phyloP scores from a whole-genome alignment of 2,113 vertebrate genomes.

The Myotis davidii region DNA sequence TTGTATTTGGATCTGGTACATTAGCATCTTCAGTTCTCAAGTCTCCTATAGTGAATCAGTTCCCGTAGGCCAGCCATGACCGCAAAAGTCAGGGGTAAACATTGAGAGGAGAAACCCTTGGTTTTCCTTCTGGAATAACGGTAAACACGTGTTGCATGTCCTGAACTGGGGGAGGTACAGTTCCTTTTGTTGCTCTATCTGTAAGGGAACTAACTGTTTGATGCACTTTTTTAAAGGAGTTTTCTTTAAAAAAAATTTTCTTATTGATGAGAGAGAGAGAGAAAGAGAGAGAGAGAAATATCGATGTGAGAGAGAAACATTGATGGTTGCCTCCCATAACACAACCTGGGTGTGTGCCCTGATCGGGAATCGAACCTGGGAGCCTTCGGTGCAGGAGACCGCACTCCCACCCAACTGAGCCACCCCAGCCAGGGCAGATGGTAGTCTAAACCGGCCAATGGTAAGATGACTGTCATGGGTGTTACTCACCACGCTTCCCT shows the following conservation, averaged over 20 bases:
- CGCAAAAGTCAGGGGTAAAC: not conserved
- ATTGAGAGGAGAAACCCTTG: not conserved
- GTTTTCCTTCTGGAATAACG: conserved; percentile 13
- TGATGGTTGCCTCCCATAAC: no score
- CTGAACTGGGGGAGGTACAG: not conserved
- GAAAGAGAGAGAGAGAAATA: no score
- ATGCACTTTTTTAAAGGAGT: not conserved
- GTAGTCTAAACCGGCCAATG: not conserved
- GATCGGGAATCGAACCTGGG: no score
- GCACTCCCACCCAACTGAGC: no score
- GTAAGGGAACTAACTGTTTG: conserved; percentile 29
- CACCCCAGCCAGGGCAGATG: no score
- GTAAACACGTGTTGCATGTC: not conserved
- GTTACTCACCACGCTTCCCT: not conserved
- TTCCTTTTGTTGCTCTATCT: conserved; percentile 40
- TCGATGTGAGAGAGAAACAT: no score
- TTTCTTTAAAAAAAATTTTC: not conserved
- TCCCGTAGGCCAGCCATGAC: not conserved
- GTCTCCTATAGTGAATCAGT: not conserved
- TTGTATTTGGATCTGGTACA: not conserved
- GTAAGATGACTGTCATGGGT: not conserved
- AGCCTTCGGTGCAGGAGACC: no score
- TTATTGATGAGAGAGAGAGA: no score
- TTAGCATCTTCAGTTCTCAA: conserved; percentile 5
- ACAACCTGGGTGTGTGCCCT: no score